Conservation (phyloP, 2,113 vertebrate species). For the Cacatua alba region DNA sequence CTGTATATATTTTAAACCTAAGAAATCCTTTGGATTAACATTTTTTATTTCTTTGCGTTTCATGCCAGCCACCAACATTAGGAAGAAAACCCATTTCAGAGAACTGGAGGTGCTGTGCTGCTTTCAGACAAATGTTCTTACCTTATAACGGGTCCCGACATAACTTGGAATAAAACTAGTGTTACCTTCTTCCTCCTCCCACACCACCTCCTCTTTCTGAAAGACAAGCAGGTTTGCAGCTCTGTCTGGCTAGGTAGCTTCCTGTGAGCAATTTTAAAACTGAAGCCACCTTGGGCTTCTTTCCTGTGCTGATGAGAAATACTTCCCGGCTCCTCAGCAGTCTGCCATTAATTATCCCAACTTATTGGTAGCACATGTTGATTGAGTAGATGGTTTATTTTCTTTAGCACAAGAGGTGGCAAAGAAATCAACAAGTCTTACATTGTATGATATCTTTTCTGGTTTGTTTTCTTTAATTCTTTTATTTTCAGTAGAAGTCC, state of each 20-base stretch:
- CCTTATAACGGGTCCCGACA: not conserved
- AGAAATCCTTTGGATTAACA: not conserved
- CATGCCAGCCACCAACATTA: not conserved
- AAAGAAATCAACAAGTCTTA: conserved; percentile 81
- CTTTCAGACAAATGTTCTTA: not conserved
- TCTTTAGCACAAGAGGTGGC: conserved; percentile 78
- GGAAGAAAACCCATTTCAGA: not conserved
- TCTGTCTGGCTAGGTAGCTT: conserved; percentile 73
- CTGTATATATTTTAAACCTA: not conserved
- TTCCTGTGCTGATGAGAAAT: conserved; percentile 11
- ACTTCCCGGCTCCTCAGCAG: not conserved
- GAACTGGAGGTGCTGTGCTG: not conserved
- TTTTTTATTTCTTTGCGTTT: not conserved
- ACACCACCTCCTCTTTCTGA: not conserved
- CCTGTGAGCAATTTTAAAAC: conserved; percentile 72
- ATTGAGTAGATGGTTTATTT: conserved; percentile 69
- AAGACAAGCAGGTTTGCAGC: conserved; percentile 39
- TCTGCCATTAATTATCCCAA: conserved; percentile 80
- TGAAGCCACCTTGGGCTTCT: conserved; percentile 55
- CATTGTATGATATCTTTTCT: conserved; percentile 67
- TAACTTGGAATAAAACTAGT: not conserved
- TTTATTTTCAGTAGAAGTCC: not conserved
- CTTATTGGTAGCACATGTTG: conserved; percentile 85
- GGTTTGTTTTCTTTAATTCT: conserved; percentile 22
- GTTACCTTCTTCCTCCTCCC: not conserved